Evolutionary conservation across 2,797 vertebrate genomes (phyloP).

Genomic region (Cacajao melanocephalus): DNA sequence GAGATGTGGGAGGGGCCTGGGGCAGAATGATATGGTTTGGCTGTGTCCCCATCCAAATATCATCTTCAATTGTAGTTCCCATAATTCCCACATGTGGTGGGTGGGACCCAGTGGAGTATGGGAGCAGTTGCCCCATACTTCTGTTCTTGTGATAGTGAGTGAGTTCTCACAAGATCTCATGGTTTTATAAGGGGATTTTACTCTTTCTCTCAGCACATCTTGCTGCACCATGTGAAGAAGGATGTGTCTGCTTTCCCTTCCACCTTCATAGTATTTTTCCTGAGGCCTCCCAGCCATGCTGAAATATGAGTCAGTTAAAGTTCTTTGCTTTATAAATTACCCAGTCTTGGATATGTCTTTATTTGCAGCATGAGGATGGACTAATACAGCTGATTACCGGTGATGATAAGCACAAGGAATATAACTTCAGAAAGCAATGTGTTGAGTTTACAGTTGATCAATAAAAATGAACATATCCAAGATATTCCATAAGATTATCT

Average conservation of each 20-base stretch:
- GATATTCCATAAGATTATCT: neutral
- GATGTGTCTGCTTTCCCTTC: neutral
- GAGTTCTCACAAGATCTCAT: neutral
- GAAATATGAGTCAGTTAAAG: neutral
- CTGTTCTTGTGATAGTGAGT: neutral
- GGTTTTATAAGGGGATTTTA: neutral
- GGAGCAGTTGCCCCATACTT: neutral
- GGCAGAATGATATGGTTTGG: neutral
- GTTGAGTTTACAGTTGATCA: neutral
- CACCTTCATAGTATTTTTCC: neutral
- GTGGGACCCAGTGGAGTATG: neutral
- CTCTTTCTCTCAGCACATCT: neutral
- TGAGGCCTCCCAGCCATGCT: neutral
- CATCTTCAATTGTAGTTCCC: neutral
- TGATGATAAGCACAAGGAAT: neutral
- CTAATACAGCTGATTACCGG: neutral
- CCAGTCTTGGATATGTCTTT: neutral
- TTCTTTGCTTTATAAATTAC: neutral
- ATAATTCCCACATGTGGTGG: neutral
- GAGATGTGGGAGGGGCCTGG: neutral
- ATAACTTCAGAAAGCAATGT: neutral
- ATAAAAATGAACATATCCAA: neutral
- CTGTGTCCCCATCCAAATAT: neutral
- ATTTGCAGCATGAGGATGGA: neutral
- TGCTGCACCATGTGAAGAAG: neutral